Evolutionary conservation across 2,113 vertebrate species (phyloP).

Genomic region (Poecilia latipinna): DNA sequence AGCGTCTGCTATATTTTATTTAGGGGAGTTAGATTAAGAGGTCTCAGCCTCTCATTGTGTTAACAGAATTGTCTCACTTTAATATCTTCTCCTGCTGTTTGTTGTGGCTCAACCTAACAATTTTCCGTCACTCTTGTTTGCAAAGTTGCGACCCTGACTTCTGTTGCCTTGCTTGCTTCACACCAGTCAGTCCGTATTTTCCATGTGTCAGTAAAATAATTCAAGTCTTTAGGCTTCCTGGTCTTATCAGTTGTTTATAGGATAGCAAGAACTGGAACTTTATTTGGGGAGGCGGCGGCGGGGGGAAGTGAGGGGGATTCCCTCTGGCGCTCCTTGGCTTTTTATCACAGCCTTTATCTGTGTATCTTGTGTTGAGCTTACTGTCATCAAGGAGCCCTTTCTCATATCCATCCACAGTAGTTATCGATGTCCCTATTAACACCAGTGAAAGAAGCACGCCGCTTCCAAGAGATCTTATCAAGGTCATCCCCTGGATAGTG

Average conservation of each 20-base stretch:
- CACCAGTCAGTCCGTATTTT: conserved; percentile 66
- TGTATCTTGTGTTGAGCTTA: conserved; percentile 71
- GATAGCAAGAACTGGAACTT: conserved; percentile 68
- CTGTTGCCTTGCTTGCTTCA: conserved; percentile 62
- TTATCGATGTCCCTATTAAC: conserved; percentile 76
- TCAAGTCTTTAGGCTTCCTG: conserved; percentile 68
- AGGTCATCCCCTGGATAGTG: conserved; percentile 72
- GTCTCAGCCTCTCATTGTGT: not conserved
- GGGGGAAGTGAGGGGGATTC: conserved; percentile 40
- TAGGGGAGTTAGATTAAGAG: too few relatives aligned
- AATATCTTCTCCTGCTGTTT: conserved; percentile 25
- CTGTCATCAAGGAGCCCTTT: conserved; percentile 74
- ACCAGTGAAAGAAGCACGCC: conserved; percentile 59
- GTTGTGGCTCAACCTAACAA: conserved; percentile 34
- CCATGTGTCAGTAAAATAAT: conserved; percentile 71
- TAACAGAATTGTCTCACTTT: conserved; percentile 12
- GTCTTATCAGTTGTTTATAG: conserved; percentile 77
- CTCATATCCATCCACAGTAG: conserved; percentile 69
- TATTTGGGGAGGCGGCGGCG: conserved; percentile 59
- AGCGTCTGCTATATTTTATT: too few relatives aligned
- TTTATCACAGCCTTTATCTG: conserved; percentile 69
- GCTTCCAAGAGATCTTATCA: conserved; percentile 78
- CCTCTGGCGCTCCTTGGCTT: conserved; percentile 57
- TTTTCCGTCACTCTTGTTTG: conserved; percentile 37
- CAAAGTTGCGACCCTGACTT: conserved; percentile 47